Conservation (phyloP, 53 echinoderm and acorn worm species). For the Zoroaster sp. region DNA sequence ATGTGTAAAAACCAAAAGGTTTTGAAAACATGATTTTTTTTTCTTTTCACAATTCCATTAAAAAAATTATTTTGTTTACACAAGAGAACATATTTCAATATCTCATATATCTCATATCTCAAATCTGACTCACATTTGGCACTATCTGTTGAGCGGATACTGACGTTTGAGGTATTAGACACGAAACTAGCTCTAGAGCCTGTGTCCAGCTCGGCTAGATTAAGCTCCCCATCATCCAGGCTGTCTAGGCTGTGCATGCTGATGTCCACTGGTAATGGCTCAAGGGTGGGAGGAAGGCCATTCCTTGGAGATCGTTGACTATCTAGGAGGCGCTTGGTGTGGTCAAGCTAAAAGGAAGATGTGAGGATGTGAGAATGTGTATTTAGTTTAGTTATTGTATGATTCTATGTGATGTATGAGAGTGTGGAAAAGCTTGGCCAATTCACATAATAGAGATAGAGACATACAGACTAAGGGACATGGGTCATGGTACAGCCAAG, state of each 20-base stretch:
- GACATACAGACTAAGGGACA: no score
- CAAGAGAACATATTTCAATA: neutral
- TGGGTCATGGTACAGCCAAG: no score
- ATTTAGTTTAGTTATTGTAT: no score
- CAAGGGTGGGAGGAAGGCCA: conserved; percentile 37
- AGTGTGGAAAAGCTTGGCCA: no score
- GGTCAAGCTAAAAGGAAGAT: conserved; percentile 42
- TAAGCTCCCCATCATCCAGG: conserved; percentile 65
- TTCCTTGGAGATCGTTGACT: conserved; percentile 8
- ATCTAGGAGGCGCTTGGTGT: conserved; percentile 38
- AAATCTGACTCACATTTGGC: neutral
- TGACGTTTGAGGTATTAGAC: conserved; percentile 37
- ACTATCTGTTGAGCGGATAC: conserved; percentile 64
- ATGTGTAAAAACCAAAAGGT: no score
- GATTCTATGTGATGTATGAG: no score
- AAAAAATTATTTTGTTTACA: neutral
- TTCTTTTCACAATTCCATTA: no score
- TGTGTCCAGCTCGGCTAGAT: conserved; percentile 69
- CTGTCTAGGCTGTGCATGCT: conserved; percentile 66
- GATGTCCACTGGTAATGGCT: conserved; percentile 19
- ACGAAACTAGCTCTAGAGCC: conserved; percentile 54
- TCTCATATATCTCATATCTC: neutral
- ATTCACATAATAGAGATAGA: no score
- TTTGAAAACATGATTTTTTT: no score
- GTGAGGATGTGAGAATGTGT: no score